A percentile compares a stretch with the other conserved stretches of the same genome.
Evolutionary conservation across 2,113 vertebrate genomes (phyloP).

Genomic region (Microtus richardsoni): DNA sequence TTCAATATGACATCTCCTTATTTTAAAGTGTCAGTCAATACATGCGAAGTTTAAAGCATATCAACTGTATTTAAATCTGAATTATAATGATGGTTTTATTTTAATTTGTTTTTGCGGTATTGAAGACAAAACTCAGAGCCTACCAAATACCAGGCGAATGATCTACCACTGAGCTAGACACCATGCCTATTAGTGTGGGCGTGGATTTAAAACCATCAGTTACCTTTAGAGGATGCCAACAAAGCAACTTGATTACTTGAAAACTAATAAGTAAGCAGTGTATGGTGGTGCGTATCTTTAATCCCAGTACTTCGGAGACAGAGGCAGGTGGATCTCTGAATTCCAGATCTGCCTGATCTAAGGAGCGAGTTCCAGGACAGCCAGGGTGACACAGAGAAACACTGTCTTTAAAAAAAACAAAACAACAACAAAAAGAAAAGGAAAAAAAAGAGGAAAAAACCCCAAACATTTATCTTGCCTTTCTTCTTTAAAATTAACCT

Average conservation of each 20-base stretch:
- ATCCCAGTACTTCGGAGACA: background rate
- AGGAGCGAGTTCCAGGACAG: background rate
- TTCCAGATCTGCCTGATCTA: background rate
- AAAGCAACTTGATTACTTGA: background rate
- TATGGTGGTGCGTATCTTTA: background rate
- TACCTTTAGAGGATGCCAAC: background rate
- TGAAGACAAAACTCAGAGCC: background rate
- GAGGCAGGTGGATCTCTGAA: background rate
- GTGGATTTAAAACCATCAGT: background rate
- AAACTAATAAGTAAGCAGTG: background rate
- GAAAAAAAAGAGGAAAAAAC: background rate
- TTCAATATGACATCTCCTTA: background rate
- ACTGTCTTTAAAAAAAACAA: background rate
- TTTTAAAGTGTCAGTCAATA: conserved; percentile 40
- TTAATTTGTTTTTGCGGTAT: background rate
- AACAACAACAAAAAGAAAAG: background rate
- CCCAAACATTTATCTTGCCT: background rate
- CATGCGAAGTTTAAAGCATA: background rate
- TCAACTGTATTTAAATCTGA: conserved; percentile 24
- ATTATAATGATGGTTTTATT: background rate
- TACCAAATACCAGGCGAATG: background rate
- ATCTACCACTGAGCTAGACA: background rate
- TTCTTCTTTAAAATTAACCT: background rate
- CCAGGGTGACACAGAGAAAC: background rate
- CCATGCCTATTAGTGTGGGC: background rate